Base-by-base conservation (phyloP, 92 coral and sea anemone genomes). In the Zoanthus sociatus region DNA sequence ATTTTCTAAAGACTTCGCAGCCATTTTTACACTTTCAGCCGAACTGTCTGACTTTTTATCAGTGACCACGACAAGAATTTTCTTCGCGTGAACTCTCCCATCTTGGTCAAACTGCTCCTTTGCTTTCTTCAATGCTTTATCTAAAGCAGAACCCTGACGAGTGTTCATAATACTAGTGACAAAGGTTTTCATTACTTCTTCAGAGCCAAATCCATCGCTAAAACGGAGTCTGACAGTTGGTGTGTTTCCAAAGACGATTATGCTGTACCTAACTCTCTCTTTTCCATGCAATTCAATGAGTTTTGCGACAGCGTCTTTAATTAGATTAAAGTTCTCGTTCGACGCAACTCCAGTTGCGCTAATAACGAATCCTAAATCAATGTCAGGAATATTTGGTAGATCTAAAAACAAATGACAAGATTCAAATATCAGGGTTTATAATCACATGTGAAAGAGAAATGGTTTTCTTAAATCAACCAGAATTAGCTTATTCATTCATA, bases 161-260 rank as follows among this genome's bases (percentile, higher is more conserved):
- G 96, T 94, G 44, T 87, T 77, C 73, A 93, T 90, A n/a, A 91
- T 79, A n/a, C 83, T 54, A 30, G 55, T 87, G 50, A 79, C 84
- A 33, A 89, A 94, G 13, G 76, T 15, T 60, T 89, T 73, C 87
- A 94, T 64, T n/a, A 88, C 90, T 51, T 76, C 73, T 69, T 90
- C 93, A 8, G 89, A 42, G 72, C 55, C 44, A 48, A 86, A 47
- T 16, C 79, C 21, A 66, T 71, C 78, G 71, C 92, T 88, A 56
- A 83, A 83, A 2, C 89, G 92, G 10, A 89, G 89, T 67, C 70
- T 70, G 18, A 94, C 81, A 48, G 31, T 82, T 42, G 89, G 89
- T n/a, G 13, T 58, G 18, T 64, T 78, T n/a, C 92, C 89, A 63
- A 72, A 90, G 7, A 84, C 78, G 5, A 86, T 78, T 42, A 90